Evolutionary conservation across 2,797 vertebrate genomes (phyloP), one percentile per base, ranked within the genome.

Genomic region (Sardinella longiceps): DNA sequence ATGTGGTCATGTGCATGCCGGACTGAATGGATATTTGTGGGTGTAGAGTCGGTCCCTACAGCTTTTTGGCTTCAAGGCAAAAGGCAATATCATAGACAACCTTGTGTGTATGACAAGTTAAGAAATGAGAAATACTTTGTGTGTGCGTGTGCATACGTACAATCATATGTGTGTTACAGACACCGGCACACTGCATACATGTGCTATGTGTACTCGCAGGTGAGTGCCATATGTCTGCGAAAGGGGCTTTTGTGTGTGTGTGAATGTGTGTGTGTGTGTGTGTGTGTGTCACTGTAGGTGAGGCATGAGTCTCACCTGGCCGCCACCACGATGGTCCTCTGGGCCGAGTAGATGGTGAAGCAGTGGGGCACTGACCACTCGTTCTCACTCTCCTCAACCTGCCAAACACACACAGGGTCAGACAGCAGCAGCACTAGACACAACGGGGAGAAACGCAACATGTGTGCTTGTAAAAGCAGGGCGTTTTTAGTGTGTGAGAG

Each of bases 311-410:
- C 91, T 90, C 91, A 99, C 98, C 98, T 99, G 89, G 98, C 98
- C 80, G 98, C 97, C 88, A 99, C 97, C 11, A 99, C 96, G 0
- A 99, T 93, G 45, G 97, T 99, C 88, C 97, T 98, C 90, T 97
- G 97, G 86, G 97, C 96, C 0, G 97, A 96, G 88, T 97, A 99
- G 92, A 99, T 98, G 86, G 98, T 99, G 94, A 99, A 99, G 87
- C 97, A 98, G 92, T 99, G 96, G 0, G 97, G 97, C 3, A 97
- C 96, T 0, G 97, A 94, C 96, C 97, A 96, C 82, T 98, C 96
- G 0, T 94, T 97, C 89, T 98, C 96, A 82, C 94, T 97, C 85
- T 98, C 98, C 87, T 99, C 98, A 15, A 97, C 96, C 98, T 99
- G 85, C 0, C 84, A 87, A 87, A 50, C 10, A 39, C 37, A 63